Conservation (phyloP, 2,113 vertebrate genomes). For the Cavia aperea region DNA sequence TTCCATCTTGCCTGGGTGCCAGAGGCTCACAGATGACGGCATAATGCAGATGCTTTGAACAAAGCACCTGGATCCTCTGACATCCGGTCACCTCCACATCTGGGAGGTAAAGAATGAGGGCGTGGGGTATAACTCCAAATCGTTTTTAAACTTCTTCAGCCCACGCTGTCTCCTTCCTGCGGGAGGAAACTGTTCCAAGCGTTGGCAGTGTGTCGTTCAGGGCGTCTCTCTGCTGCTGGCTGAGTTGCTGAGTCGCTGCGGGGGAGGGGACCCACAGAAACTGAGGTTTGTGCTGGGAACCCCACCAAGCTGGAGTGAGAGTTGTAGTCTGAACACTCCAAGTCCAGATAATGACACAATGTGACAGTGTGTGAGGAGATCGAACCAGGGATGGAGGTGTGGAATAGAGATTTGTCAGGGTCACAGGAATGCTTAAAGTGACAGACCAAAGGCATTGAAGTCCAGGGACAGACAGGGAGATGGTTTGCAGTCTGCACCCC, state of each 20-base stretch:
- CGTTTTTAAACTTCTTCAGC: not conserved
- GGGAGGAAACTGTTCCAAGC: not conserved
- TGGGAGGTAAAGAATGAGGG: not conserved
- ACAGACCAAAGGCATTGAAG: not conserved
- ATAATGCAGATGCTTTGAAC: not conserved
- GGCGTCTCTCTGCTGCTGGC: fast-evolving
- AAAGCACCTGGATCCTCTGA: not conserved
- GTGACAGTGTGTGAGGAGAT: not conserved
- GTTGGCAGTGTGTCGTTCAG: too few relatives aligned
- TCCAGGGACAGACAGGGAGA: not conserved
- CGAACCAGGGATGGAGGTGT: not conserved
- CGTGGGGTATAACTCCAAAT: not conserved
- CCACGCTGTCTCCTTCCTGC: not conserved
- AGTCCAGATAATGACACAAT: fast-evolving
- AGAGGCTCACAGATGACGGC: not conserved
- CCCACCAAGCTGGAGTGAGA: not conserved
- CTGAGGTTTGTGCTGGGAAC: not conserved
- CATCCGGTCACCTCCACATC: not conserved
- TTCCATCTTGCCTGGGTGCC: not conserved
- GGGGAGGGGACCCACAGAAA: fast-evolving
- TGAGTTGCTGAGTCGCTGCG: not conserved
- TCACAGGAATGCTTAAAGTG: not conserved
- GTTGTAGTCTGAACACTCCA: fast-evolving
- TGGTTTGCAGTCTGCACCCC: not conserved
- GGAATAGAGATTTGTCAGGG: not conserved